Conservation (phyloP, 2,888 invertebrate genomes). For the Aporophyla lueneburgensis region DNA sequence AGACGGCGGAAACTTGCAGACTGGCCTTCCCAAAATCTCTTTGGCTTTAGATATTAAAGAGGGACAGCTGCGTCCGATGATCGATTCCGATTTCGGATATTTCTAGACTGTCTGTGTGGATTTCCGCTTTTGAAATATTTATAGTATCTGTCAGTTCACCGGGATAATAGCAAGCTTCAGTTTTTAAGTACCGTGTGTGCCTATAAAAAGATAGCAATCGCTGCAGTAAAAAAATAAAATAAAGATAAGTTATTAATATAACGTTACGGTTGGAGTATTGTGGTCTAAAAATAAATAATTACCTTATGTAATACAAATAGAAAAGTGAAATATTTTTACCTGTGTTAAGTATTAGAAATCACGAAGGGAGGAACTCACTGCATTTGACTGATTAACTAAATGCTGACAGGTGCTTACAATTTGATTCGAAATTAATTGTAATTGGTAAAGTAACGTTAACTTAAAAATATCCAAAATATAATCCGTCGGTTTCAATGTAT, state of each 20-base stretch:
- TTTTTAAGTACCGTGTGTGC: slow-evolving; percentile 11
- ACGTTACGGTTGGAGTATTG: slow-evolving; percentile 25
- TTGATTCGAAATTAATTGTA: not conserved
- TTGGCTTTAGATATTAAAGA: slow-evolving; percentile 36
- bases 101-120: slow-evolving; percentile 34
- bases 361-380: slow-evolving; percentile 9
- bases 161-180: slow-evolving; percentile 15
- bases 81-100: slow-evolving; percentile 38
- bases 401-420: not conserved
- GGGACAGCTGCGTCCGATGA: slow-evolving; percentile 8
- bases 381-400: not conserved
- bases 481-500: not conserved
- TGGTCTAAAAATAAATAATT: slow-evolving; percentile 30
- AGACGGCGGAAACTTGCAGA: slow-evolving; percentile 74
- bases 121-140: slow-evolving; percentile 38
- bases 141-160: slow-evolving; percentile 21
- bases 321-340: slow-evolving; percentile 20
- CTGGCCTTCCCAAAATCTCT: slow-evolving; percentile 52
- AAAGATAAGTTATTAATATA: slow-evolving; percentile 31
- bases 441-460: not conserved
- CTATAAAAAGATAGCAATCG: slow-evolving; percentile 41
- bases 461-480: slow-evolving; percentile 1
- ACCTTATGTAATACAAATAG: slow-evolving; percentile 16
- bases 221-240: slow-evolving; percentile 26
- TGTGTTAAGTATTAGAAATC: slow-evolving; percentile 19